Base-by-base conservation (phyloP, 2,888 invertebrate genomes). In the Tinea trinotella region DNA sequence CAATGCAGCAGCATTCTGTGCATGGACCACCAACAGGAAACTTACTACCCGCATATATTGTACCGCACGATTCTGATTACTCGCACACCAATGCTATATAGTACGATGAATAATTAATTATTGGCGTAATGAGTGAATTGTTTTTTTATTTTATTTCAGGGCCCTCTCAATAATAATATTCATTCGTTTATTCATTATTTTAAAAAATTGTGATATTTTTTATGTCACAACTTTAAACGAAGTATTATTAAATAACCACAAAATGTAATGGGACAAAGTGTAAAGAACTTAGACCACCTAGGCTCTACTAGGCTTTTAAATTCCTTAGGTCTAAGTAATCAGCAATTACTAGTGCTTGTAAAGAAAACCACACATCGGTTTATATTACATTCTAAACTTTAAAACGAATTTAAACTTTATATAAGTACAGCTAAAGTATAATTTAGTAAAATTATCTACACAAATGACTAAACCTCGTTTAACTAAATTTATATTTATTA, bases 1-100 rank as follows among this genome's bases (percentile, higher is more conserved):
- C 61, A 50, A 48, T 50, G 50, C 50, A 50, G 24, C 22, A 50
- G 50, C 46, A n/a, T 9, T 17, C n/a, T 17, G 19, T 48, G 19
- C 17, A 20, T 50, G 50, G 50, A 50, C 50, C 50, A 50, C 50
- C 50, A 24, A 50, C 50, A 30, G 40, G 40, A 40, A 40, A 12
- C 9, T 7, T 24, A 24, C 24, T 24, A 24, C 40, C 40, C 40
- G 40, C 40, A 40, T 40, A 40, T 40, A 40, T 15, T 15, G 12
- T 2, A 15, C 40, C n/a, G 7, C 40, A 15, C 40, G 40, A 40
- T 15, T 40, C 13, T 13, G 40, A 40, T 40, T 40, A 40, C 40
- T 2, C 15, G 13, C 2, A 40, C 40, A 13, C 13, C 30, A 30
- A 2, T n/a, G n/a, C n/a, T 22, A 22, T 22, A 22, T 22, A n/a